Evolutionary conservation across 2,113 vertebrate species (phyloP), one percentile per base, ranked within the genome.

Genomic region (Malaclemys terrapin): DNA sequence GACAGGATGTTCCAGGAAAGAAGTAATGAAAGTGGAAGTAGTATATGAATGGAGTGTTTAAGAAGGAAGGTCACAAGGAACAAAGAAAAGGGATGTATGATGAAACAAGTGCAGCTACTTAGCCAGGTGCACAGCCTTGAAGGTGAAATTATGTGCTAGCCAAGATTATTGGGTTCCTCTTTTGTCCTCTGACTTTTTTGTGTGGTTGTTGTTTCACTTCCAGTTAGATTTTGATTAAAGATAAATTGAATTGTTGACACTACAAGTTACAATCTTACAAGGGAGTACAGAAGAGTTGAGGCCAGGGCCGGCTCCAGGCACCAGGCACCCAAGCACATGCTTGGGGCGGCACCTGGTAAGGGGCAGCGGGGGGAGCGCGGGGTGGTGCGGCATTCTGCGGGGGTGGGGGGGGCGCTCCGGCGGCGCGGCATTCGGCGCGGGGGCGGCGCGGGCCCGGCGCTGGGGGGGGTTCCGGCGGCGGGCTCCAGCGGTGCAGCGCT

Each of bases 241-340:
- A 42, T 17, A 90, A 88, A 62, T 27, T 42, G 57, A 90, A 52
- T 2, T 94, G 75, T 29, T 91, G 76, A 24, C 91, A 10, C 25
- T 49, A 49, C 45, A 88, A 79, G 13, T 42, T 86, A 12, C 12
- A 86, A 87, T n/a, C 11, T 35, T 29, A 57, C 6, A 1, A n/a
- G 95, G 93, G 14, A 65, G 89, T 20, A 90, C 53, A 89, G 65
- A 93, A 94, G 35, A 95, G 53, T 35, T 88, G 84, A 92, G 81
- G 59, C 35, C 42, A 42, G 42, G 42, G 42, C 42, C 42, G 42
- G 42, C 42, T 42, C 42, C 42, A 42, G 42, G 42, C 42, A 42
- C 42, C 42, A 42, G 42, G 42, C 42, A 42, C 42, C 42, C 42
- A 42, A 42, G 42, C 42, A 42, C 42, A 42, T 42, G 42, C 42